Percentiles rank a stretch among this genome's conserved stretches.
Conservation (phyloP, 2,888 invertebrate species). For the Orthonevra nobilis region DNA sequence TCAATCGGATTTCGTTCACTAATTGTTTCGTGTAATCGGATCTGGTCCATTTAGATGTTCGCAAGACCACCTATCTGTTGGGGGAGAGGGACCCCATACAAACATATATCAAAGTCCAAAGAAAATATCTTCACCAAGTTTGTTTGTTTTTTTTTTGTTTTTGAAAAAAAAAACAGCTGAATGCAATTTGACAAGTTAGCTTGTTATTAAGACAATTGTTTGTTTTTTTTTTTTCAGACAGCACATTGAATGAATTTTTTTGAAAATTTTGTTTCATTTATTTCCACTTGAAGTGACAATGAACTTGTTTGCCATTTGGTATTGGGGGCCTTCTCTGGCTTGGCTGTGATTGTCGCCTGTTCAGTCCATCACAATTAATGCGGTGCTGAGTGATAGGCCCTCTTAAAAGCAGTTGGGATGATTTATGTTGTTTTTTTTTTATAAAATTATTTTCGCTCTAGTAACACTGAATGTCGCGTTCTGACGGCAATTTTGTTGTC, state of each 20-base stretch:
- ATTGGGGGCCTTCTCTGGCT: constrained; percentile 2
- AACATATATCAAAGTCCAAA: constrained; percentile 2
- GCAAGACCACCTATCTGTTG: constrained; percentile 23
- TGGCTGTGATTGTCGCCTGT: constrained; percentile 10
- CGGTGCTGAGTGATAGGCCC: constrained; percentile 29
- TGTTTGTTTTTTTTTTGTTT: background rate
- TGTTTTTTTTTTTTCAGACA: background rate
- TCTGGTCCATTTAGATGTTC: constrained; percentile 43
- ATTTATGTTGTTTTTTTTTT: constrained; percentile 3
- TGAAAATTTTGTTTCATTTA: background rate
- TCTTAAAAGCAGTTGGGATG: constrained; percentile 22
- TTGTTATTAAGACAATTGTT: background rate
- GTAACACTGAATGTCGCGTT: constrained; percentile 11
- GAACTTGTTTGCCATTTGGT: constrained; percentile 34
- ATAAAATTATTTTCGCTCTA: constrained; percentile 19
- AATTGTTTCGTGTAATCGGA: constrained; percentile 59
- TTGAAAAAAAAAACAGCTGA: constrained; percentile 1
- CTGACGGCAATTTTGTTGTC: constrained; percentile 33
- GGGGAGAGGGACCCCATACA: background rate
- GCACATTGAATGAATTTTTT: no score
- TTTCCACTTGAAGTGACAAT: constrained; percentile 36
- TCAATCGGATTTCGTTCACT: constrained; percentile 42
- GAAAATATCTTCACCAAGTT: no score
- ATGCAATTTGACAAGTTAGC: constrained; percentile 12
- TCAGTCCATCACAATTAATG: constrained; percentile 19